These are phyloP conservation scores for Stegostoma tigrinum DNA, from an alignment of 2,113 vertebrate genomes.

Conservation along the genomic window DNA sequence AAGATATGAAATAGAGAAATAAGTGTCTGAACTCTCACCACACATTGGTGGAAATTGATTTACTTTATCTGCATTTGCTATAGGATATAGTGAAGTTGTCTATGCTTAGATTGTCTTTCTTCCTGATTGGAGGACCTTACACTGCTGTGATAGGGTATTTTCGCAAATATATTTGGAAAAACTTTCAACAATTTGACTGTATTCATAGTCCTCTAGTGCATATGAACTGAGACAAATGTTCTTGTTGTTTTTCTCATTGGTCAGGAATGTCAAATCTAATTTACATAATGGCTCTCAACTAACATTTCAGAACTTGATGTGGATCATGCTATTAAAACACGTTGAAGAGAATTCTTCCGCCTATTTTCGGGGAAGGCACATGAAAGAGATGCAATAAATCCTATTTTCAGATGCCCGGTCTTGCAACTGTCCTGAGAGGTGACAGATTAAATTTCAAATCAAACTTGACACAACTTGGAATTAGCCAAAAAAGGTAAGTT, in stretches of 20 bases:
- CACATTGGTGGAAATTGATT: neutral
- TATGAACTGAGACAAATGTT: neutral
- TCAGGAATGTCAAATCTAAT: neutral
- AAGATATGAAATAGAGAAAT: neutral
- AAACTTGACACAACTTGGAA: too few species aligned
- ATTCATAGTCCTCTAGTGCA: neutral
- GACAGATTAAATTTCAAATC: neutral
- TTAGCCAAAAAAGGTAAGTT: neutral
- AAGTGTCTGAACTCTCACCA: neutral
- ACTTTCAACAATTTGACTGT: neutral
- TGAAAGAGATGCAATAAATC: neutral
- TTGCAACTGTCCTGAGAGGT: neutral
- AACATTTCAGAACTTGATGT: neutral
- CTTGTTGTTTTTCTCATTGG: neutral
- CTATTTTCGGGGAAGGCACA: neutral
- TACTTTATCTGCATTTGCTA: neutral
- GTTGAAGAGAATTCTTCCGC: neutral
- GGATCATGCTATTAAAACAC: neutral
- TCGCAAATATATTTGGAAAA: neutral
- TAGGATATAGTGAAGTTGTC: neutral
- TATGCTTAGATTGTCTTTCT: neutral
- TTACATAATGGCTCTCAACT: neutral
- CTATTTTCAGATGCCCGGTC: neutral
- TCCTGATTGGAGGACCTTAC: neutral
- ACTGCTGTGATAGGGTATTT: neutral